Conservation (phyloP, 2,888 invertebrate species). For the Andrena hattorfiana region DNA sequence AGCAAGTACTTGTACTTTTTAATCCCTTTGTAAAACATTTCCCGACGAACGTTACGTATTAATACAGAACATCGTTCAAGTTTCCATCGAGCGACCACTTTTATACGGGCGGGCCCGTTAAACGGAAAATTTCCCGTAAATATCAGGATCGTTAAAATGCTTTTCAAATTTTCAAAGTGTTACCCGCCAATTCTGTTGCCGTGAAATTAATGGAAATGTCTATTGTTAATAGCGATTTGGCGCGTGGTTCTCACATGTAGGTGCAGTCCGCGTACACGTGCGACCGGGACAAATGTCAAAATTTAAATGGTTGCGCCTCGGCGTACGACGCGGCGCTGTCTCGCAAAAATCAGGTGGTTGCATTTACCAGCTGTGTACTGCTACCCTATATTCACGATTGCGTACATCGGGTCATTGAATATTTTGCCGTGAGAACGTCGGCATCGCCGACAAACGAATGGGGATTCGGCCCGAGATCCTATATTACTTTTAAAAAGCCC, state of each 20-base stretch:
- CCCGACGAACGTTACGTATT: not conserved
- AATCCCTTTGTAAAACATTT: not conserved
- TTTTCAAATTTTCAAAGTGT: not conserved
- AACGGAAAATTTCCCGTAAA: not conserved
- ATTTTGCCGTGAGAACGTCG: not conserved
- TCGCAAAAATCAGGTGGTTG: constrained; percentile 81
- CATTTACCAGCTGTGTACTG: constrained; percentile 76
- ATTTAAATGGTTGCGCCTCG: constrained; percentile 80
- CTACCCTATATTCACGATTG: constrained; percentile 52
- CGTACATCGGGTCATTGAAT: constrained; percentile 14
- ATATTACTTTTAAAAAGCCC: constrained; percentile 18
- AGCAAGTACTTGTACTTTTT: constrained; percentile 15
- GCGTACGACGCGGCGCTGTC: constrained; percentile 67
- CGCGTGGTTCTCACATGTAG: constrained; percentile 32
- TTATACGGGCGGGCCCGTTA: not conserved
- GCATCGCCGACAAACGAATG: not conserved
- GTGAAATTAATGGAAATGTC: not conserved
- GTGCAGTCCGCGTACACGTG: constrained; percentile 53
- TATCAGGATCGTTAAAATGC: not conserved
- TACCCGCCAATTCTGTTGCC: no score
- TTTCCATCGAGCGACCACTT: not conserved
- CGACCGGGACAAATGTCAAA: constrained; percentile 73
- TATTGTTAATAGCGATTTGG: constrained; percentile 30
- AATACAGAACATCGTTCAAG: not conserved
- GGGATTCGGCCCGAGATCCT: not conserved